Base-by-base conservation (phyloP, 2,113 vertebrate genomes). In the Saguinus midas region DNA sequence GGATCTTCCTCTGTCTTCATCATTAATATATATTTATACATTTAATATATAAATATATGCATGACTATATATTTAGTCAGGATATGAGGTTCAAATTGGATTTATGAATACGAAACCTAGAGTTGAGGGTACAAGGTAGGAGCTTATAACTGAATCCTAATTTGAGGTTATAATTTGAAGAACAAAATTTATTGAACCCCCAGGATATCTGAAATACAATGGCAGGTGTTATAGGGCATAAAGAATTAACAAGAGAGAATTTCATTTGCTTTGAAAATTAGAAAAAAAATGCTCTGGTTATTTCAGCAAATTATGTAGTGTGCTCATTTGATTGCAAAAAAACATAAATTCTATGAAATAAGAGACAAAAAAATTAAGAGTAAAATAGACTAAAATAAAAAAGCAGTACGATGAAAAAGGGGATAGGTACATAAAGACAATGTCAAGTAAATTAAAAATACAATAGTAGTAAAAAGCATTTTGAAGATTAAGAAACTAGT, bases 81-180 rank as follows among this genome's bases (percentile, higher is more conserved):
- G 11, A 48, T 55, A 64, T 52, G 23, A 72, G 16, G 18, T 72
- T 66, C 87, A 48, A 48, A 14, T 40, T 64, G 8, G 13, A 73
- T 40, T 84, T 84, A 80, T 88, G 5, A 72, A 91, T n/a, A 84
- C 5, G 43, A 94, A 95, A 79, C 13, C 87, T 87, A 87, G 32
- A 83, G 3, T 40, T 91, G 29, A 95, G 76, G 8, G 27, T 58
- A 66, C 27, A 9, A 78, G 8, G 37, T 66, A 58, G n/a, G 27
- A 68, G 9, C 81, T n/a, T 82, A 87, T 76, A 32, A 32, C 66
- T 90, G 64, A 93, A 23, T 81, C 32, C 17, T 48, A 89, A 32
- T 76, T 86, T 90, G 76, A 87, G 45, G 48, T 86, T 95, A 40
- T 45, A 72, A 61, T 90, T 90, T n/a, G 76, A 87, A 57, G 21